Evolutionary conservation across 2,888 invertebrate species (phyloP), one percentile per base, ranked within the genome.

Genomic region (Tenthredo notha): DNA sequence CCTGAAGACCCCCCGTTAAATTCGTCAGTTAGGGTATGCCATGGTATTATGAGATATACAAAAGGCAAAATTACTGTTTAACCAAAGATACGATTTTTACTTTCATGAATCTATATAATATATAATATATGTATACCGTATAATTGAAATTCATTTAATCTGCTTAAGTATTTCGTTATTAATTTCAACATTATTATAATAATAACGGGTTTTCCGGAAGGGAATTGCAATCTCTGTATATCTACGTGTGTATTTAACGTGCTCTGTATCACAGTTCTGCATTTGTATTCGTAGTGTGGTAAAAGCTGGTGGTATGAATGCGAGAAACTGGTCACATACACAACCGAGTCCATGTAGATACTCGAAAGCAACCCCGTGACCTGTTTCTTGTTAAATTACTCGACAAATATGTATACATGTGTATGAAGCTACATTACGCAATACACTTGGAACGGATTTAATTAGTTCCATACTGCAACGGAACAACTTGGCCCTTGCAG

Each of bases 301-400:
- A 37, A 37, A 37, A 12, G 61, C n/a, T 37, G 58, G 37, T n/a
- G 78, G 47, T 40, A 61, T 37, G 33, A 61, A 58, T 29, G 80
- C 80, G 33, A 61, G 80, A 61, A 37, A 80, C 15, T 61, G 80
- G 80, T 61, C 37, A 80, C 80, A 61, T 2, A 37, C 80, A 80
- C 80, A 77, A 4, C 33, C 61, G 25, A 50, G 29, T 77, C 29
- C 77, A 29, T 54, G 50, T 74, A 43, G 74, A 43, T 43, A 77
- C 77, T 80, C 21, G 37, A 37, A 61, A 40, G 80, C 80, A 80
- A 61, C 80, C 61, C 80, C 61, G 80, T 80, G 80, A 80, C 80
- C 80, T 40, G 80, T 80, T 80, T 80, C 80, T 80, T 80, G 80
- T 58, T 80, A 80, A 80, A 80, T 80, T 80, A 80, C 80, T 80